phyloP scores from a whole-genome alignment of 2,113 vertebrate genomes.

The Pitta sordida region DNA sequence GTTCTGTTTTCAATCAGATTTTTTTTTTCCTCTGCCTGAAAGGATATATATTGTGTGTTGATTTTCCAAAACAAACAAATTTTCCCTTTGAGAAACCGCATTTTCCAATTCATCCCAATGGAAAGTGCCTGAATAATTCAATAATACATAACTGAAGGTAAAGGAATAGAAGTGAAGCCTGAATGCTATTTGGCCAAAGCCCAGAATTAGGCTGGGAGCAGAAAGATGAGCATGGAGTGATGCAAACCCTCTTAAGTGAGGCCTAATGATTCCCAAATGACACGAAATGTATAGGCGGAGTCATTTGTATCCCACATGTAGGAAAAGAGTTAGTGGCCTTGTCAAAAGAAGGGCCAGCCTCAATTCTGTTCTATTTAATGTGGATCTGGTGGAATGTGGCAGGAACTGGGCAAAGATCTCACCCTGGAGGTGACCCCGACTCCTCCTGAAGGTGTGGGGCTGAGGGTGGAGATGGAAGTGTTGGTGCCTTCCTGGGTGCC shows the following conservation, averaged over 20 bases:
- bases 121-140: slow-evolving; percentile 1
- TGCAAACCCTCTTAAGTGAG: slow-evolving; percentile 14
- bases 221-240: background rate
- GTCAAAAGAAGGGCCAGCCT: background rate
- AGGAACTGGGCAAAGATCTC: background rate
- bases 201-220: background rate
- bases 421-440: background rate
- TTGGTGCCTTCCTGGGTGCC: background rate
- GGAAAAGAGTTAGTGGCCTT: background rate
- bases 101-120: background rate
- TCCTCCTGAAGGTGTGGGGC: background rate
- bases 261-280: slow-evolving; percentile 35
- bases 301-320: background rate
- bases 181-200: slow-evolving; percentile 10
- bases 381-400: rapidly evolving
- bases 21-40: background rate
- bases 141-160: background rate
- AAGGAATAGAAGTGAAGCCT: background rate
- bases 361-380: background rate
- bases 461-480: background rate
- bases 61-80: background rate
- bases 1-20: background rate
- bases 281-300: background rate
- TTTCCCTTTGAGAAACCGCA: background rate
- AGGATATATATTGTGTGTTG: background rate